Conservation (phyloP, 2,888 invertebrate species). For the Drosophila prolongata region DNA sequence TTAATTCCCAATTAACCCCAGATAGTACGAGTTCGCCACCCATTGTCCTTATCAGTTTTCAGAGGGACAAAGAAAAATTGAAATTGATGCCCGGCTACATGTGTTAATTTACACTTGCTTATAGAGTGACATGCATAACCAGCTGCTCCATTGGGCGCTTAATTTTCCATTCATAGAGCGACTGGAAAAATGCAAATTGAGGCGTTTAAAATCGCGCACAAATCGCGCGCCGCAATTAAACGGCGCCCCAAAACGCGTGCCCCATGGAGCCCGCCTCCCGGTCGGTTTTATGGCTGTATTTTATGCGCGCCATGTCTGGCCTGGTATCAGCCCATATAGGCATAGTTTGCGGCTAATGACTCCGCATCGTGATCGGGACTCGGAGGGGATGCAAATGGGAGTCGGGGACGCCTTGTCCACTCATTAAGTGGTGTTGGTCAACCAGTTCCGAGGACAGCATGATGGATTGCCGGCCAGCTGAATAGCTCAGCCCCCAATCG, state of each 20-base stretch:
- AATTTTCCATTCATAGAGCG: constrained; percentile 55
- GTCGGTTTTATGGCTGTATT: constrained; percentile 55
- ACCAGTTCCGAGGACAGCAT: constrained; percentile 48
- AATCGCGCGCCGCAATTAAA: constrained; percentile 61
- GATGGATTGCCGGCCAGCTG: constrained; percentile 51
- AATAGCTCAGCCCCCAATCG: constrained; percentile 29
- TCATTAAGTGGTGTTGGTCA: constrained; percentile 50
- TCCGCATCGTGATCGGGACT: constrained; percentile 13
- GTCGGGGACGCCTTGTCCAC: constrained; percentile 32
- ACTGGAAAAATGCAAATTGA: constrained; percentile 41
- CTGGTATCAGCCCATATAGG: constrained; percentile 42
- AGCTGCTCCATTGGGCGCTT: constrained; percentile 31
- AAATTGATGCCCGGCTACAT: constrained; percentile 60
- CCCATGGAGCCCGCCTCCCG: constrained; percentile 23
- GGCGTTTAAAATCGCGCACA: constrained; percentile 58
- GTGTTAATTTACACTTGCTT: constrained; percentile 63
- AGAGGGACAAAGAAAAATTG: constrained; percentile 12
- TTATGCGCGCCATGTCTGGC: constrained; percentile 49
- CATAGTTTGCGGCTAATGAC: constrained; percentile 42
- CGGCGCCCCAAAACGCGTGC: constrained; percentile 60
- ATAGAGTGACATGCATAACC: constrained; percentile 33
- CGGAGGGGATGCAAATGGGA: constrained; percentile 48
- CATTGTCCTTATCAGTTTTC: constrained; percentile 45
- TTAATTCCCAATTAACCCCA: constrained; percentile 24
- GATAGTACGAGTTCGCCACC: constrained; percentile 19